Conservation (phyloP, 2,888 invertebrate genomes). For the Unio pictorum region DNA sequence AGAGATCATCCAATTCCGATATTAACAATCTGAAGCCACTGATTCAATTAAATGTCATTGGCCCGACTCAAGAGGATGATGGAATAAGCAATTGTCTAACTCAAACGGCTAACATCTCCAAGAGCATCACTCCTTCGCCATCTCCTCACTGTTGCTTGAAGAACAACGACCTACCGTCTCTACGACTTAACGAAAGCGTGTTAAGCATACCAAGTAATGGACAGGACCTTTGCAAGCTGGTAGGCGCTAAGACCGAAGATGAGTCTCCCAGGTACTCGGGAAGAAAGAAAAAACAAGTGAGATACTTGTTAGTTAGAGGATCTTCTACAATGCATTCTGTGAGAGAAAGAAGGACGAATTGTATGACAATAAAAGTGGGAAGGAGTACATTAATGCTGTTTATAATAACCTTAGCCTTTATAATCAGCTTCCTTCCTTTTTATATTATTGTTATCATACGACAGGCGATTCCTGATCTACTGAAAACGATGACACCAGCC, state of each 20-base stretch:
- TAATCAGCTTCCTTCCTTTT: conserved; percentile 58
- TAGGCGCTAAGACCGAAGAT: conserved; percentile 6
- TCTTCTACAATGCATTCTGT: conserved; percentile 29
- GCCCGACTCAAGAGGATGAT: too few relatives aligned
- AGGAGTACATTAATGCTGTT: conserved; percentile 55
- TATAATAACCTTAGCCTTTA: conserved; percentile 50
- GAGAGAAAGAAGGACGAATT: conserved; percentile 17
- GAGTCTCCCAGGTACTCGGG: not conserved
- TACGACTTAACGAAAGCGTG: too few relatives aligned
- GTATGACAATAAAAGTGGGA: conserved; percentile 36
- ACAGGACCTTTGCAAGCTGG: too few relatives aligned
- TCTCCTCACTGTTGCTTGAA: too few relatives aligned
- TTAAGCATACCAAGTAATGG: too few relatives aligned
- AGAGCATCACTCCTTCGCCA: too few relatives aligned
- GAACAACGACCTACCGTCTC: too few relatives aligned
- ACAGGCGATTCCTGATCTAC: conserved; percentile 31
- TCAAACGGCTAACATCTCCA: too few relatives aligned
- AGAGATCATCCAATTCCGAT: conserved; percentile 2
- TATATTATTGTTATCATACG: conserved; percentile 48
- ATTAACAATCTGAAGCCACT: too few relatives aligned
- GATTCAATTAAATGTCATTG: too few relatives aligned
- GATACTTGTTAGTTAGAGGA: conserved; percentile 31
- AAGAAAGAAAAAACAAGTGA: conserved; percentile 12
- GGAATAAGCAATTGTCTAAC: too few relatives aligned
- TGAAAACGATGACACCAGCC: conserved; percentile 21